These are phyloP conservation scores for Megaceryle alcyon DNA, from an alignment of 2,797 vertebrate genomes.

Conservation along the genomic window DNA sequence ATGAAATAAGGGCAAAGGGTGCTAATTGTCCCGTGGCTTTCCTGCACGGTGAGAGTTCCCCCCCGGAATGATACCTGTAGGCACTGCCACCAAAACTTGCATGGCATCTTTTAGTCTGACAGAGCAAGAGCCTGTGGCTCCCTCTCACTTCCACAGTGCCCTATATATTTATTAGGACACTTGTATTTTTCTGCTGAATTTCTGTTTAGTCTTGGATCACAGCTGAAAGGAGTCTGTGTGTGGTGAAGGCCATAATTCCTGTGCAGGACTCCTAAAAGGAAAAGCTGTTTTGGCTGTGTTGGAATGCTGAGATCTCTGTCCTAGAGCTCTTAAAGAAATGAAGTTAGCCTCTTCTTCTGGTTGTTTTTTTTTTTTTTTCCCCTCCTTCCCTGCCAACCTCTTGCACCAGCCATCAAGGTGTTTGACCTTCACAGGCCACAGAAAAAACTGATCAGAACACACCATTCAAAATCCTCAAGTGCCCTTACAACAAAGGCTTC, in stretches of 20 bases:
- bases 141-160: background rate
- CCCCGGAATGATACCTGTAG: background rate
- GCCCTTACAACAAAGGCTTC: conserved; percentile 13
- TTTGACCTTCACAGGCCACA: conserved; percentile 14
- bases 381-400: too few relatives aligned
- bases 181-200: background rate
- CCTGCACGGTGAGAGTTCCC: background rate
- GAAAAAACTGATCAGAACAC: background rate
- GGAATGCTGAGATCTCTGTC: background rate
- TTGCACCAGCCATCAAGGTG: background rate
- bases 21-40: background rate
- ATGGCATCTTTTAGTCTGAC: background rate
- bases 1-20: background rate
- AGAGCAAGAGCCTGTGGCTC: background rate
- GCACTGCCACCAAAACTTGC: background rate
- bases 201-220: background rate
- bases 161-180: background rate
- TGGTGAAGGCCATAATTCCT: background rate
- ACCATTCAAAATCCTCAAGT: background rate
- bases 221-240: background rate
- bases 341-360: background rate
- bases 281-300: background rate
- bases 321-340: conserved; percentile 5
- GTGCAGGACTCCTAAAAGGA: background rate
- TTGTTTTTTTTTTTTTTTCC: too few relatives aligned